Evolutionary conservation across 2,888 invertebrate genomes (phyloP).

Genomic region (Dermolepida albohirtum): DNA sequence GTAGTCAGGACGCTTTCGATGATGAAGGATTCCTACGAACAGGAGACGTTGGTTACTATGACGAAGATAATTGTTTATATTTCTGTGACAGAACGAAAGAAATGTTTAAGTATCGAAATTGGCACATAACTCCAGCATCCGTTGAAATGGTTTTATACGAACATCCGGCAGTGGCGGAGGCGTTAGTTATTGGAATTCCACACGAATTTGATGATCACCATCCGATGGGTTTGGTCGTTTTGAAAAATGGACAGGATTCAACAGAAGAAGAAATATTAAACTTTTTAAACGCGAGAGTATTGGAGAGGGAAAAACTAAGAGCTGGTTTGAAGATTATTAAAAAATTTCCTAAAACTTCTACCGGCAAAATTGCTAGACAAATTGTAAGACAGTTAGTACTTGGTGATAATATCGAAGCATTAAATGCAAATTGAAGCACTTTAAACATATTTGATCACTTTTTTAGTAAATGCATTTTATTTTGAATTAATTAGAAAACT

Average conservation of each 20-base stretch:
- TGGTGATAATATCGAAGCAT: too few relatives aligned
- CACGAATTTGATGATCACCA: slow-evolving; percentile 44
- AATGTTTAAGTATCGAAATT: slow-evolving; percentile 55
- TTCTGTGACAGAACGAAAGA: slow-evolving; percentile 55
- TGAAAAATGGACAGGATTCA: slow-evolving; percentile 14
- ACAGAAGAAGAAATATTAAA: slow-evolving; percentile 40
- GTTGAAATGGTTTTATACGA: slow-evolving; percentile 52
- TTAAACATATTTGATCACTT: too few relatives aligned
- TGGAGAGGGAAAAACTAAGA: slow-evolving; percentile 47
- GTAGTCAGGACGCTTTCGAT: slow-evolving; percentile 47
- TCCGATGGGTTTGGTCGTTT: slow-evolving; percentile 44
- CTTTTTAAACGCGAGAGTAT: slow-evolving; percentile 45
- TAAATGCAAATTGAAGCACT: too few relatives aligned
- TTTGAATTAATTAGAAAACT: too few relatives aligned
- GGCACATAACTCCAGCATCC: slow-evolving; percentile 56
- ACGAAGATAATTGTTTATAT: slow-evolving; percentile 54
- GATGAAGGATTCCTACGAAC: slow-evolving; percentile 53
- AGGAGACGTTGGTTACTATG: slow-evolving; percentile 56
- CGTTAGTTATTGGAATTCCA: slow-evolving; percentile 54
- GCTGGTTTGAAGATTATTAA: slow-evolving; percentile 47
- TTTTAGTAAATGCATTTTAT: too few relatives aligned
- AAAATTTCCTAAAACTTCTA: slow-evolving; percentile 43
- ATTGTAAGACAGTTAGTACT: too few relatives aligned
- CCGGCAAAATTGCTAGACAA: too few relatives aligned
- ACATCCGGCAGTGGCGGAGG: slow-evolving; percentile 53